Evolutionary conservation across 2,888 invertebrate species (phyloP), one percentile per base, ranked within the genome.

Genomic region (Ectemnius cavifrons): DNA sequence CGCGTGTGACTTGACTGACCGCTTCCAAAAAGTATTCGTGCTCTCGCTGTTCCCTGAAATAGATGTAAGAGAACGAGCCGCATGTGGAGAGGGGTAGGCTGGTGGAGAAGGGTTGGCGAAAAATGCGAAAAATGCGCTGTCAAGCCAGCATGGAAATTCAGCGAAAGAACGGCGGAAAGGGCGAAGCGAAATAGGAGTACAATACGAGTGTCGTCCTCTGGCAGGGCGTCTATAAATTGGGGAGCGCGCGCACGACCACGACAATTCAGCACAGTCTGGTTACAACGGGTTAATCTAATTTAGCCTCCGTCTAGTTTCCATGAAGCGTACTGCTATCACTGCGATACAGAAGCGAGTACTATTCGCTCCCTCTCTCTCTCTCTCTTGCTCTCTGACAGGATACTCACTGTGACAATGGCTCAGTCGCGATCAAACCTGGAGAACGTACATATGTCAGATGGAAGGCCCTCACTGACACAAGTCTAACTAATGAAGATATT

Each of bases 281-380:
- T 81, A 81, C 78, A 78, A 74, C 80, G 76, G 78, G 74, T 84
- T 86, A 87, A 87, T 87, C 80, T 85, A 85, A 87, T 88, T 88
- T 82, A 74, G 78, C 78, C 71, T 73, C 74, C 71, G 77, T 63
- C 75, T 82, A 78, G 84, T 86, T 85, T 85, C 78, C 75, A 80
- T 71, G 57, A 75, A 49, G n/a, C 27, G 28, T 63, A 59, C 37
- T 47, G 47, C 16, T 16, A 52, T 52, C 63, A 37, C 37, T 47
- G 57, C 65, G 72, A 72, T 73, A 57, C 14, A 72, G 28, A 23
- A 63, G 13, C 58, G 60, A 49, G 67, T 5, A 20, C 11, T 11
- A 37, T 1, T 37, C 37, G 37, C 37, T 37, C 37, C 8, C 37
- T 37, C 37, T 37, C 37, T 11, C 37, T 37, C 37, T 37, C 37